Percentiles rank a stretch among this genome's conserved stretches.
phyloP scores from a whole-genome alignment of 2,113 vertebrate species.

The Forbesichthys agassizii region DNA sequence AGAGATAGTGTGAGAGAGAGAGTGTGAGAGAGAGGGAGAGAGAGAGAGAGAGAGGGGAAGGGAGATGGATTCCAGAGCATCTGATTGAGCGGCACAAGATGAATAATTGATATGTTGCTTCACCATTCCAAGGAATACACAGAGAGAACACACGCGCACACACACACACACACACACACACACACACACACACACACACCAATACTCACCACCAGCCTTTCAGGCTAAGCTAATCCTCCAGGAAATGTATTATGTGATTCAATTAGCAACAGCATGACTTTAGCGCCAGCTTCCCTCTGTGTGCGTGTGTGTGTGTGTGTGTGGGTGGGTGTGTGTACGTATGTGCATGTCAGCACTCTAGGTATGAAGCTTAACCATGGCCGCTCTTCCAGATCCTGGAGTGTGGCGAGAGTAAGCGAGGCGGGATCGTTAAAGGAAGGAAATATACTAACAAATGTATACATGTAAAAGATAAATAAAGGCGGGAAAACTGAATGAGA shows the following conservation, averaged over 20 bases:
- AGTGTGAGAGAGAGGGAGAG: not conserved
- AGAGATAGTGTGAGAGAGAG: not conserved
- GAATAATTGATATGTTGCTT: conserved; percentile 68
- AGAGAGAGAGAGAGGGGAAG: not conserved
- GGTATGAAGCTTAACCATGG: conserved; percentile 36
- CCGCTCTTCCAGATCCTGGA: conserved; percentile 12
- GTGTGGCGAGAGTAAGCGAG: not conserved
- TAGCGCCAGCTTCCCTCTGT: conserved; percentile 28
- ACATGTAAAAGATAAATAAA: not conserved
- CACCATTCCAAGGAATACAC: conserved; percentile 45
- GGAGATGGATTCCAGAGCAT: conserved; percentile 55
- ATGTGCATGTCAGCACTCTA: conserved; percentile 2
- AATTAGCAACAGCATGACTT: conserved; percentile 45
- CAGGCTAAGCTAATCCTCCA: conserved; percentile 60
- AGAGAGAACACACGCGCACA: conserved; percentile 36
- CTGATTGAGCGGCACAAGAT: conserved; percentile 65
- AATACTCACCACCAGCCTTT: conserved; percentile 38
- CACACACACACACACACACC: conserved; percentile 15
- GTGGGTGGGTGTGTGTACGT: not conserved
- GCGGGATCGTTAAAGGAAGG: no score
- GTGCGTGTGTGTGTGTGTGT: conserved; percentile 17
- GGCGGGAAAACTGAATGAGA: not conserved
- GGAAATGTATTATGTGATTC: conserved; percentile 65
- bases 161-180: conserved; percentile 46
- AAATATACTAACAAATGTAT: not conserved